phyloP scores from a whole-genome alignment of 1,140 invertebrate species.

The Tetranychus urticae region DNA sequence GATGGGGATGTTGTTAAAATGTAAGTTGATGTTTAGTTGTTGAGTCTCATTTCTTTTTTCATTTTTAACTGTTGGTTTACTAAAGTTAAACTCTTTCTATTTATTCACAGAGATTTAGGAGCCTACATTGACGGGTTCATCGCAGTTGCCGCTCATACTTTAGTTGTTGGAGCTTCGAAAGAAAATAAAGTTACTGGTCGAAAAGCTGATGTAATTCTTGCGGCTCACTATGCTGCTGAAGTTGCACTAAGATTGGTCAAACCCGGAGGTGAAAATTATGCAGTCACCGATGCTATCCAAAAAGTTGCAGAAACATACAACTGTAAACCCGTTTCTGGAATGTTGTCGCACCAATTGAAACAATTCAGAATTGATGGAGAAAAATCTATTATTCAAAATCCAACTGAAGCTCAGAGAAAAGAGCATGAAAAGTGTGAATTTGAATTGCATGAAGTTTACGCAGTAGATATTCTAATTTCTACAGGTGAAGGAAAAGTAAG shows the following conservation, averaged over 20 bases:
- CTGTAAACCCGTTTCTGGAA: conserved; percentile 77
- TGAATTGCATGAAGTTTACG: conserved; percentile 92
- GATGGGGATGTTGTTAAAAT: conserved; percentile 83
- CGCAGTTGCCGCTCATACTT: conserved; percentile 86
- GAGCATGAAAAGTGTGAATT: conserved; percentile 93
- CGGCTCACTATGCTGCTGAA: conserved; percentile 81
- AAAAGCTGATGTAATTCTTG: conserved; percentile 81
- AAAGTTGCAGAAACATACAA: conserved; percentile 75
- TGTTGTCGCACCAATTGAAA: conserved; percentile 91
- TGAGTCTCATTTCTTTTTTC: not conserved
- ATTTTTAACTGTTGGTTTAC: not conserved
- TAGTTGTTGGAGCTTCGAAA: conserved; percentile 55
- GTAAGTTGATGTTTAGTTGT: conserved; percentile 7
- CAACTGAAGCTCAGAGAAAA: conserved; percentile 82
- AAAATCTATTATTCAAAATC: conserved; percentile 96
- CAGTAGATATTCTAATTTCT: conserved; percentile 87
- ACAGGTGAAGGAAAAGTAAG: conserved; percentile 54
- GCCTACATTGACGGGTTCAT: conserved; percentile 98
- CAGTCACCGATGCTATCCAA: conserved; percentile 73
- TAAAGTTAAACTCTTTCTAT: not conserved
- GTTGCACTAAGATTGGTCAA: conserved; percentile 74
- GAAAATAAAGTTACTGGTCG: conserved; percentile 39
- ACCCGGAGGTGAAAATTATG: conserved; percentile 74
- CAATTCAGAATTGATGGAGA: conserved; percentile 86
- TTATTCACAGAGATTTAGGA: conserved; percentile 58